Conservation (phyloP, 2,888 invertebrate genomes). For the Lasioglossum lativentre region DNA sequence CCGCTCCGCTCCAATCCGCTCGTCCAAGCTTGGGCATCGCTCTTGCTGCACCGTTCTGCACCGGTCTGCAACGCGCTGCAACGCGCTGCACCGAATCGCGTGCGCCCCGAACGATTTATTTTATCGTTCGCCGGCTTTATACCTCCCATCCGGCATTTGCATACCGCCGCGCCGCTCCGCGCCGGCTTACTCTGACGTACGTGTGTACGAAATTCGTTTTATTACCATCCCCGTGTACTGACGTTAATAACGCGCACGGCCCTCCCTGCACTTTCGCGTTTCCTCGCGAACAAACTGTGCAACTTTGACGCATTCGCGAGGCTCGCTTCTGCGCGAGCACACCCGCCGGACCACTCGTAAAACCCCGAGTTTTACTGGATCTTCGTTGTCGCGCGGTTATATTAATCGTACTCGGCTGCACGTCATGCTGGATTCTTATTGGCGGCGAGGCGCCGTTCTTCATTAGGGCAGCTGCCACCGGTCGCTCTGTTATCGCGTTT, state of each 20-base stretch:
- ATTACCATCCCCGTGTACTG: constrained; percentile 47
- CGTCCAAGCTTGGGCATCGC: neutral
- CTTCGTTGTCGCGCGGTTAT: constrained; percentile 42
- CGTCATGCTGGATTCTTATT: constrained; percentile 16
- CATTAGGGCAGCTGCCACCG: neutral
- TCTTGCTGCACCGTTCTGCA: neutral
- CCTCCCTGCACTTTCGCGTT: constrained; percentile 22
- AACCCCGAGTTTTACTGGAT: constrained; percentile 29
- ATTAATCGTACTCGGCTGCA: constrained; percentile 41
- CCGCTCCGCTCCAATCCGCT: neutral
- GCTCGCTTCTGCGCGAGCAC: neutral
- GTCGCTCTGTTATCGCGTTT: neutral
- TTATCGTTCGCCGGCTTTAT: constrained; percentile 62
- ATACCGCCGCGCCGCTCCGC: constrained; percentile 43
- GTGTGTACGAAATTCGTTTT: constrained; percentile 60
- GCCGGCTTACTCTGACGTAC: constrained; percentile 47
- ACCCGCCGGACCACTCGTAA: constrained; percentile 37
- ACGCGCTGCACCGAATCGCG: constrained; percentile 56
- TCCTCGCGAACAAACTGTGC: neutral
- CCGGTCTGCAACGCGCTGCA: neutral
- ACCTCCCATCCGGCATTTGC: constrained; percentile 57
- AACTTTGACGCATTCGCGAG: constrained; percentile 47
- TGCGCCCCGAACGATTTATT: constrained; percentile 61
- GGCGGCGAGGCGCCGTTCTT: constrained; percentile 11
- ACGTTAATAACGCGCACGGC: constrained; percentile 54